Conservation (phyloP, 2,888 invertebrate genomes). For the Thecocarcelia acutangulata region DNA sequence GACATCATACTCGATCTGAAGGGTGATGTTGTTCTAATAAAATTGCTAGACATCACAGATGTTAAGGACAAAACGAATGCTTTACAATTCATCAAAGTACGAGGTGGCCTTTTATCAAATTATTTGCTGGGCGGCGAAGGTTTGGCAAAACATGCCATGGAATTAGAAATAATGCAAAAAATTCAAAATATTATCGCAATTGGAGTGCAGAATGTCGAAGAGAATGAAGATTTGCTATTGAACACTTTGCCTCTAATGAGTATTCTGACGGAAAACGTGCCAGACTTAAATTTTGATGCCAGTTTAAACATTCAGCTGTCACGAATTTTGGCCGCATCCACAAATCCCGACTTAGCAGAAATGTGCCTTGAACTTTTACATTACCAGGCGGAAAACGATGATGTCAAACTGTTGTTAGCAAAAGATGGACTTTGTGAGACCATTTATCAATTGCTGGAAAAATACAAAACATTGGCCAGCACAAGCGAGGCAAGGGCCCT, state of each 20-base stretch:
- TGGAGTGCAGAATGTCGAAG: conserved; percentile 82
- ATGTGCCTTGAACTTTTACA: conserved; percentile 89
- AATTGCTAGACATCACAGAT: conserved; percentile 79
- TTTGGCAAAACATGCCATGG: conserved; percentile 84
- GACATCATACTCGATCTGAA: conserved; percentile 82
- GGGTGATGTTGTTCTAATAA: conserved; percentile 82
- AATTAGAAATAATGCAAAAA: conserved; percentile 83
- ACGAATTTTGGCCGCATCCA: conserved; percentile 84
- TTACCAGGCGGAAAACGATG: conserved; percentile 90
- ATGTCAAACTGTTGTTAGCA: conserved; percentile 89
- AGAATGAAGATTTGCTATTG: conserved; percentile 83
- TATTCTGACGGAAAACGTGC: conserved; percentile 85
- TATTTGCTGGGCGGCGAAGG: conserved; percentile 88
- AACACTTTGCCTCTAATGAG: conserved; percentile 84
- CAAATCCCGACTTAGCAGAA: conserved; percentile 88
- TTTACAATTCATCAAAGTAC: conserved; percentile 84
- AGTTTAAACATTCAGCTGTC: conserved; percentile 84
- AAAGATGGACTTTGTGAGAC: conserved; percentile 89
- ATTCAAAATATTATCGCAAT: conserved; percentile 82
- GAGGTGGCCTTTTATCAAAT: conserved; percentile 90
- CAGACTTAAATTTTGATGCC: conserved; percentile 84
- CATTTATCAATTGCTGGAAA: conserved; percentile 88
- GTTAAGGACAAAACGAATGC: conserved; percentile 78
- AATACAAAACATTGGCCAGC: conserved; percentile 85
- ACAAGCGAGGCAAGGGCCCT: conserved; percentile 86